Evolutionary conservation across 2,888 invertebrate genomes (phyloP), one percentile per base, ranked within the genome.

Genomic region (Cheiracanthium punctorium): DNA sequence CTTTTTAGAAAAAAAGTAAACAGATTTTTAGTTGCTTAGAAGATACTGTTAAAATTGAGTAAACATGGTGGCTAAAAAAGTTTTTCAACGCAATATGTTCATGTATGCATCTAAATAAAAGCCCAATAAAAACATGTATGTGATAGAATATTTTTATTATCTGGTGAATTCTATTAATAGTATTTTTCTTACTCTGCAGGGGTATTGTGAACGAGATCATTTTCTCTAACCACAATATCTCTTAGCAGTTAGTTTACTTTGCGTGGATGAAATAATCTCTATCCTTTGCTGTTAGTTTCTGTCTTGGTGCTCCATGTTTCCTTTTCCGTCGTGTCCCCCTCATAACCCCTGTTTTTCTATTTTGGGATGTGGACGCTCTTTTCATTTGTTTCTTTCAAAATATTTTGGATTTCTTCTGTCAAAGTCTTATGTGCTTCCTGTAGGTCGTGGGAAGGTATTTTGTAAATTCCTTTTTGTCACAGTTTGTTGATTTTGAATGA

Each of bases 381-480:
- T 5, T 24, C 58, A 17, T 58, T 58, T 58, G 24, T 58, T 58
- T 58, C 58, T 58, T 58, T 58, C 58, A 58, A 58, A 58, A 58
- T 58, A 58, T 58, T 58, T 58, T 58, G 58, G 20, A 58, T 58
- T 58, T 10, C 17, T 58, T 20, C 24, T 58, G 12, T 2, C 24
- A 4, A 5, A 58, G 58, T 58, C 17, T 58, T 37, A 12, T 48
- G n/a, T 2, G 48, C n/a, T 48, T 48, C n/a, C 48, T 48, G 48
- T 48, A 17, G 48, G n/a, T 17, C 48, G 12, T 48, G 48, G 12
- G 17, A 48, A 48, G 4, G 7, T n/a, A n/a, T n/a, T n/a, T n/a
- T n/a, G n/a, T n/a, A n/a, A n/a, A n/a, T n/a, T n/a, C n/a, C n/a
- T n/a, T n/a, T n/a, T n/a, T n/a, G n/a, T n/a, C n/a, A n/a, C n/a